A percentile compares a stretch with the other conserved stretches of the same genome.
These are phyloP conservation scores for Oligia strigilis DNA, from an alignment of 2,888 invertebrate genomes.

Conservation along the genomic window DNA sequence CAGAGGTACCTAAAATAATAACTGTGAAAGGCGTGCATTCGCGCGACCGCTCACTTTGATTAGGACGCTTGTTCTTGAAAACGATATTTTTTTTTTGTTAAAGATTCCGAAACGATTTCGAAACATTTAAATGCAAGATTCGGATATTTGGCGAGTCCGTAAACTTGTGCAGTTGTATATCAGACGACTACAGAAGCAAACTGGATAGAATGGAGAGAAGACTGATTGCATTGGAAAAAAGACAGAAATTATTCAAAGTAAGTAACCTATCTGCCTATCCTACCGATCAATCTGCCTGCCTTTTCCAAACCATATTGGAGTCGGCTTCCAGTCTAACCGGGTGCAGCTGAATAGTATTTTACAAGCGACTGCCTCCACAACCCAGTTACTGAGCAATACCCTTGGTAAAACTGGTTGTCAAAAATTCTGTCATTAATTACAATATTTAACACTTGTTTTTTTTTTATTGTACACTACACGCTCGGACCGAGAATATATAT, in stretches of 20 bases:
- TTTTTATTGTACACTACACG: too few relatives aligned
- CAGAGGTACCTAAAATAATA: neutral
- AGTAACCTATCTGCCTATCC: slow-evolving; percentile 7
- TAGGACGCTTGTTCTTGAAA: neutral
- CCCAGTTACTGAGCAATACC: too few relatives aligned
- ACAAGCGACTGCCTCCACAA: too few relatives aligned
- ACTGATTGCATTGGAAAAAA: slow-evolving; percentile 73
- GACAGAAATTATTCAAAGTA: slow-evolving; percentile 64
- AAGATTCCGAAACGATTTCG: slow-evolving; percentile 81
- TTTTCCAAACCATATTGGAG: too few relatives aligned
- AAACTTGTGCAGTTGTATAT: slow-evolving; percentile 79
- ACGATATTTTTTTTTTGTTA: neutral
- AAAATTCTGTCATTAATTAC: too few relatives aligned
- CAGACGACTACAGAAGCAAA: slow-evolving; percentile 74
- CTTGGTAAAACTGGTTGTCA: too few relatives aligned
- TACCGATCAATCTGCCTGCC: too few relatives aligned
- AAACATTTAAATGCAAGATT: slow-evolving; percentile 82
- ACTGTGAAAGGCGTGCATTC: neutral
- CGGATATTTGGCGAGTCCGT: slow-evolving; percentile 81
- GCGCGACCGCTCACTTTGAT: neutral
- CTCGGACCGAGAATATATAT: too few relatives aligned
- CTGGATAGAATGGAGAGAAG: slow-evolving; percentile 76
- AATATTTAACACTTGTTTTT: too few relatives aligned
- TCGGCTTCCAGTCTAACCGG: too few relatives aligned
- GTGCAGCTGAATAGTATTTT: too few relatives aligned